Evolutionary conservation across 2,113 vertebrate genomes (phyloP), one percentile per base, ranked within the genome.

Genomic region (Forbesichthys agassizii): DNA sequence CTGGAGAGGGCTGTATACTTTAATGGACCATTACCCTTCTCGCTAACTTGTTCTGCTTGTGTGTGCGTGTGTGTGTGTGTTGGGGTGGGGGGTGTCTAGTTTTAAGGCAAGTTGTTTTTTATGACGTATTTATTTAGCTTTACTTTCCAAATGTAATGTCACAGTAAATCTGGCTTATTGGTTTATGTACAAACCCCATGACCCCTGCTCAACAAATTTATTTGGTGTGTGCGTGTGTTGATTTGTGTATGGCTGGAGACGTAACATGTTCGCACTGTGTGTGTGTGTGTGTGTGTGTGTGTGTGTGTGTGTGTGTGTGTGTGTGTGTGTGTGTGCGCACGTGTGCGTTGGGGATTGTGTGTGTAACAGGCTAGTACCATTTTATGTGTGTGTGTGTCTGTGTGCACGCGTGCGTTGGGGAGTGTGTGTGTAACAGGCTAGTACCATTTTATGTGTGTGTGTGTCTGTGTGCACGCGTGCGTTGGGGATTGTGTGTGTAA

Each of bases 131-230:
- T 51, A 11, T 13, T 3, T 51, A 51, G 48, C 48, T 11, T 11
- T 51, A 51, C 11, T 51, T 51, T 13, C 27, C 54, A 33, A 12
- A 36, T 49, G 64, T 46, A 36, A 18, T 59, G 48, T 18, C 0
- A 27, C 42, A 62, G 52, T 63, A 14, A 14, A 12, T 14, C 14
- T 51, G 48, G n/a, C n/a, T n/a, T n/a, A n/a, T n/a, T n/a, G n/a
- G n/a, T 0, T 3, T 49, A 55, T 33, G 49, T 42, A 7, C 11
- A 18, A 54, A 60, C 59, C 14, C 53, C 57, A 20, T 68, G 48
- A 58, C n/a, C 48, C 3, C 33, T 47, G 70, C 49, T 48, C 42
- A 58, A 27, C 64, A 66, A 61, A 76, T 71, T 51, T 47, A 62
- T 64, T 42, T 20, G 1, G 13, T 62, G 64, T 71, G 53, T 64